Conservation (phyloP, 2,113 vertebrate genomes). For the Phaethon lepturus region DNA sequence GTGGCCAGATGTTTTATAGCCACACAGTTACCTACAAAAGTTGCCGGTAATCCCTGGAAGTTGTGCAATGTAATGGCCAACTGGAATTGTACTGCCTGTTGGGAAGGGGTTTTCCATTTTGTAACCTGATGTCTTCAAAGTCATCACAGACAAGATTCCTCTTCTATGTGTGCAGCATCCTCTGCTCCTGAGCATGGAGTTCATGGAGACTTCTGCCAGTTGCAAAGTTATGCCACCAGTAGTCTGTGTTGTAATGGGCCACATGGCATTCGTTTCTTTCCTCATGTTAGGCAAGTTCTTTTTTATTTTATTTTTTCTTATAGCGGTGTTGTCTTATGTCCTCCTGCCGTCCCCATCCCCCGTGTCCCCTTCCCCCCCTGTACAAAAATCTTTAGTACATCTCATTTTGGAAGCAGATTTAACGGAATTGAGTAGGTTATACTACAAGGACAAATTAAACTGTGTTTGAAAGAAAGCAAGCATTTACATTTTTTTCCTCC, state of each 20-base stretch:
- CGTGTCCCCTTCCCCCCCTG: too few relatives aligned
- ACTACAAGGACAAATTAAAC: neutral
- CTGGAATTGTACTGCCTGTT: neutral
- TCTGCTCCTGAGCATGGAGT: neutral
- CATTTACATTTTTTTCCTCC: neutral
- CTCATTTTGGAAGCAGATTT: neutral
- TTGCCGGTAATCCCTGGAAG: neutral
- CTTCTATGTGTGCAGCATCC: neutral
- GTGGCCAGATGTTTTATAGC: neutral
- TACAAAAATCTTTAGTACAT: neutral
- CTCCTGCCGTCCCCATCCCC: rapidly evolving
- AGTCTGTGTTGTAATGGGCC: neutral
- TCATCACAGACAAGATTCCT: neutral
- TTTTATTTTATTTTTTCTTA: neutral
- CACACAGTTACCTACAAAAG: neutral
- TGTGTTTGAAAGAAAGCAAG: neutral
- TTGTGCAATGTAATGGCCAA: neutral
- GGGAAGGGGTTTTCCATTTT: constrained; percentile 17
- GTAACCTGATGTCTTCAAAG: neutral
- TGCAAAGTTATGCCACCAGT: neutral
- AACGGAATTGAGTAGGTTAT: neutral
- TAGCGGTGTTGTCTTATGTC: neutral
- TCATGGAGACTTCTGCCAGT: neutral
- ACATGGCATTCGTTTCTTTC: rapidly evolving
- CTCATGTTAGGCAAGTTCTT: neutral